Percentiles rank a stretch among this genome's conserved stretches.
Conservation (phyloP, 2,888 invertebrate genomes). For the Phymatocera aterrima region DNA sequence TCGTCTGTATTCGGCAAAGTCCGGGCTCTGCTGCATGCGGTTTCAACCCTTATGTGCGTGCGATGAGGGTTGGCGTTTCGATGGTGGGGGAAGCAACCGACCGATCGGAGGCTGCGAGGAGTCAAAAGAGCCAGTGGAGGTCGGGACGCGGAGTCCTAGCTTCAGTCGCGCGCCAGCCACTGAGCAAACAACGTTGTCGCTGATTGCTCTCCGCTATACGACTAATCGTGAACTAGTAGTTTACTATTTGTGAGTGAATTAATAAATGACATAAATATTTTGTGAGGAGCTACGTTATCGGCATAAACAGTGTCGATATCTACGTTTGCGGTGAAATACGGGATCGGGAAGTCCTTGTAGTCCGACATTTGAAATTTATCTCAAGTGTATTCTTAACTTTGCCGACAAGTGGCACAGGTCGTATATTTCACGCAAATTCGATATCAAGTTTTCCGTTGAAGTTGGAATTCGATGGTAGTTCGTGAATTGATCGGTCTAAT, state of each 20-base stretch:
- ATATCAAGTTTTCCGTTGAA: conserved; percentile 35
- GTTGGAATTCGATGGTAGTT: conserved; percentile 25
- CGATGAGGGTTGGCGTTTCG: conserved; percentile 47
- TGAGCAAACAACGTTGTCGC: conserved; percentile 57
- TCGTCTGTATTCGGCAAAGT: conserved; percentile 28
- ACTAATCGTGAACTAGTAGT: background rate
- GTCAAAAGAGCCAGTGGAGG: conserved; percentile 67
- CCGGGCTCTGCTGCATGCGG: conserved; percentile 38
- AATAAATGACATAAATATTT: background rate
- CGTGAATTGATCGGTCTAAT: conserved; percentile 22
- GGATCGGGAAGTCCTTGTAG: background rate
- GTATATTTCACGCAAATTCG: conserved; percentile 40
- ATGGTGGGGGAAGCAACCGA: conserved; percentile 66
- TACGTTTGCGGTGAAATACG: background rate
- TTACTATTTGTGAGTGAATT: background rate
- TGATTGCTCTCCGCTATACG: background rate
- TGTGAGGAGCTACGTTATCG: background rate
- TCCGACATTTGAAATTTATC: conserved; percentile 27
- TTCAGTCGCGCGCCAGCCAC: conserved; percentile 71
- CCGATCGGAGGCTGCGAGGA: conserved; percentile 69
- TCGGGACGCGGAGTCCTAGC: conserved; percentile 59
- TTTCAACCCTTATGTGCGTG: conserved; percentile 44
- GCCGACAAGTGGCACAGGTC: background rate
- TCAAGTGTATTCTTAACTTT: conserved; percentile 18
- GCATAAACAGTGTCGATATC: background rate